These are phyloP conservation scores for Drosophila parvula DNA, from an alignment of 1,140 invertebrate species.

Conservation along the genomic window DNA sequence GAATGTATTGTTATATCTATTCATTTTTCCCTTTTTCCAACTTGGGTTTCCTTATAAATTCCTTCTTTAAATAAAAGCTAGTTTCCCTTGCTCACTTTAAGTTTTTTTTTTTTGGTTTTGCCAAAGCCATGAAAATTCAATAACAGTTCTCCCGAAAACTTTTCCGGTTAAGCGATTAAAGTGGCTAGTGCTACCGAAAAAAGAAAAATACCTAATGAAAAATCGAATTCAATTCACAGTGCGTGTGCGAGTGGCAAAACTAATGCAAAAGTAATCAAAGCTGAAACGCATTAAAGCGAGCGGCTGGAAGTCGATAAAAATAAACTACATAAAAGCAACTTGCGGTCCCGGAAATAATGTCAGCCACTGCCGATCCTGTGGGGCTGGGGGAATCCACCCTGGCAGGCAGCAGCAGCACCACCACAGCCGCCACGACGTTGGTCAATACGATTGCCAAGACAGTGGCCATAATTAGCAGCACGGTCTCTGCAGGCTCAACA, in stretches of 20 bases:
- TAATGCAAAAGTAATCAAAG: conserved; percentile 74
- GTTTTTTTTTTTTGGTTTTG: neutral
- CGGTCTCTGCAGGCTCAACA: conserved; percentile 50
- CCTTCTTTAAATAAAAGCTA: neutral
- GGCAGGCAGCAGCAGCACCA: conserved; percentile 5
- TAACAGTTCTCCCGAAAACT: neutral
- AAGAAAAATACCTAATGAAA: conserved; percentile 47
- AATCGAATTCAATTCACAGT: conserved; percentile 50
- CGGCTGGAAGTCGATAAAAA: conserved; percentile 80
- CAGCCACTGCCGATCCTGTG: conserved; percentile 30
- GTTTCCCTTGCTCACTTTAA: neutral
- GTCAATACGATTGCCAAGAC: conserved; percentile 63
- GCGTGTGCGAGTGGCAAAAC: conserved; percentile 45
- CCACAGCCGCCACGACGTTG: conserved; percentile 29
- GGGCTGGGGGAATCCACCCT: conserved; percentile 19
- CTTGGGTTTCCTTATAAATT: neutral
- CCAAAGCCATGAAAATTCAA: neutral
- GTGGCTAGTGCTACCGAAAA: conserved; percentile 22
- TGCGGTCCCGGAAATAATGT: conserved; percentile 72
- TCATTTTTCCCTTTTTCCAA: fast-evolving
- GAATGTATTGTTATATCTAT: neutral
- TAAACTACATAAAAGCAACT: conserved; percentile 76
- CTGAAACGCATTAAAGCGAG: conserved; percentile 56
- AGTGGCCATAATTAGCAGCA: conserved; percentile 75
- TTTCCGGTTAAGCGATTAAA: conserved; percentile 14